These are phyloP conservation scores for Olivierus martensii DNA, from an alignment of 1,140 invertebrate genomes.

Conservation along the genomic window DNA sequence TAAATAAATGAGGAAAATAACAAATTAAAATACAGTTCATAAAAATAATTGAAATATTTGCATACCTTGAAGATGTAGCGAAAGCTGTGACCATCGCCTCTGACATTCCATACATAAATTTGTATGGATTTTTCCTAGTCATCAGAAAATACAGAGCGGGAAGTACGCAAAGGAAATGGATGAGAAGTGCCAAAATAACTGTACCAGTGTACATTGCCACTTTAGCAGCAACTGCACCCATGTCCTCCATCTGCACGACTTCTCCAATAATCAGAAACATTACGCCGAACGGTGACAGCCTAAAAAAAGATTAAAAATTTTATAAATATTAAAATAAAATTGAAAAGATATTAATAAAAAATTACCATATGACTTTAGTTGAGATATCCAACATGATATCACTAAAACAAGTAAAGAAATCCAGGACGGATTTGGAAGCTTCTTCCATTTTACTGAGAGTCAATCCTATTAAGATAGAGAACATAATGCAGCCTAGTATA, in stretches of 20 bases:
- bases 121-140: slow-evolving; percentile 32
- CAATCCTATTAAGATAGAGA: no score
- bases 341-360: no score
- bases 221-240: slow-evolving; percentile 32
- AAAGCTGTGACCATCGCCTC: slow-evolving; percentile 37
- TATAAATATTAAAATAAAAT: no score
- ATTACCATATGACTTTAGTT: no score
- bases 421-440: no score
- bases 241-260: slow-evolving; percentile 38
- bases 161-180: slow-evolving; percentile 34
- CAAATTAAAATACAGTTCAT: slow-evolving; percentile 63
- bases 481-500: no score
- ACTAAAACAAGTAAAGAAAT: no score
- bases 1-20: slow-evolving; percentile 61
- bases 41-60: slow-evolving; percentile 68
- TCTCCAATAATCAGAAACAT: slow-evolving; percentile 48
- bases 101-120: slow-evolving; percentile 31
- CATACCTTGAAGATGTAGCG: slow-evolving; percentile 34
- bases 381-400: no score
- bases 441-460: no score
- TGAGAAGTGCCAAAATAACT: slow-evolving; percentile 29
- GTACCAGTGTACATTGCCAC: slow-evolving; percentile 43
- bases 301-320: neutral
- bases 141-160: slow-evolving; percentile 31
- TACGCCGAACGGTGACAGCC: slow-evolving; percentile 45